Evolutionary conservation across 1,140 invertebrate species (phyloP).

Genomic region (Chionoecetes opilio): DNA sequence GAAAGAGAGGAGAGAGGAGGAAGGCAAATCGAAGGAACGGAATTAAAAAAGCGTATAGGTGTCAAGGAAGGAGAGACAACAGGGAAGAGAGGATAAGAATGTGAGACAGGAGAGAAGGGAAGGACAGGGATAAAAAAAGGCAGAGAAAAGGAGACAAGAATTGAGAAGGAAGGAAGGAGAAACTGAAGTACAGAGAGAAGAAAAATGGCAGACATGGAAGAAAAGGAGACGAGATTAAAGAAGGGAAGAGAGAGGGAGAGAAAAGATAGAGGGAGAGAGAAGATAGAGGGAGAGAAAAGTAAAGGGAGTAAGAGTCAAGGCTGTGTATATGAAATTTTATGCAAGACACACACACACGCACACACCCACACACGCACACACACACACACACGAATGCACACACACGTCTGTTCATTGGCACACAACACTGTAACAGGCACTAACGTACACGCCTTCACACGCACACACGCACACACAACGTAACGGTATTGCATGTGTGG

Average conservation of each 20-base stretch:
- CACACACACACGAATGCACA: background rate
- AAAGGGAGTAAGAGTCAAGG: background rate
- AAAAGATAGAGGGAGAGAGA: background rate
- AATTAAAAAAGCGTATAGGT: too few species aligned
- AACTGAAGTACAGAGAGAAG: background rate
- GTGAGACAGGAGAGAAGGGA: background rate
- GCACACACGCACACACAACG: too few species aligned
- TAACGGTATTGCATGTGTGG: background rate
- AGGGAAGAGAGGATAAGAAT: conserved; percentile 8
- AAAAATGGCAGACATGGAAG: background rate
- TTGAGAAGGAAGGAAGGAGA: conserved; percentile 1
- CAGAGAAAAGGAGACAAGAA: background rate
- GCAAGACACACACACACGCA: background rate
- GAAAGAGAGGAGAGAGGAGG: too few species aligned
- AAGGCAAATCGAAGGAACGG: too few species aligned
- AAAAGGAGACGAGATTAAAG: background rate
- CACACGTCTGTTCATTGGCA: background rate
- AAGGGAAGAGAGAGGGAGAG: background rate
- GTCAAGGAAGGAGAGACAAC: background rate
- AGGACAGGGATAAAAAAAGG: background rate
- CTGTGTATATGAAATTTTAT: background rate
- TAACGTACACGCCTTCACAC: background rate
- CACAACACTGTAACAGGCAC: background rate
- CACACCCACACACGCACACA: background rate
- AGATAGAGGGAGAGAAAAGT: background rate